phyloP scores from a whole-genome alignment of 2,113 vertebrate genomes.

The Carlito syrichta region DNA sequence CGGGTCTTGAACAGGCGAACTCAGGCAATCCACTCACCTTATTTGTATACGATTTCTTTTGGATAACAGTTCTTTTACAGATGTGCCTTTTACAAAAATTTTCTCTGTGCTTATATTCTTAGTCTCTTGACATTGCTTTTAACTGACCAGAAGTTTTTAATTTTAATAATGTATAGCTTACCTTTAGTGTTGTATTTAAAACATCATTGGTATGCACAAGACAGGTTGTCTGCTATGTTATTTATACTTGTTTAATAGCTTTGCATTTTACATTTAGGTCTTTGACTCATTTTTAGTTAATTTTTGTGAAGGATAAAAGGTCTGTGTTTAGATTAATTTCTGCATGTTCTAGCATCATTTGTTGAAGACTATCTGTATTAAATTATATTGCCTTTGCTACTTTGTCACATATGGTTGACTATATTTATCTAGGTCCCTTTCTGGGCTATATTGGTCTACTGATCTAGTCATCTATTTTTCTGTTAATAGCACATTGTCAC shows the following conservation, averaged over 20 bases:
- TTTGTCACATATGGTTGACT: background rate
- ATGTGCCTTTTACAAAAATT: background rate
- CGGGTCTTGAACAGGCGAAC: no score
- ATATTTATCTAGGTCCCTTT: background rate
- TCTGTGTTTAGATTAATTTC: background rate
- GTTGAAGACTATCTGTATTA: background rate
- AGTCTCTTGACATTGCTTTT: background rate
- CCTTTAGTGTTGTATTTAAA: background rate
- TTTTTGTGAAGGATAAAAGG: background rate
- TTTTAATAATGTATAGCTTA: background rate
- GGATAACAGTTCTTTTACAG: background rate
- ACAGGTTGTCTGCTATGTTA: background rate
- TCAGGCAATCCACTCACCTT: no score
- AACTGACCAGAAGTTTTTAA: background rate
- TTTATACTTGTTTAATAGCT: background rate
- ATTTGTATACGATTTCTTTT: no score
- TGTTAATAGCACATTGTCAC: background rate
- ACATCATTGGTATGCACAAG: background rate
- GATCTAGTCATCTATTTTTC: background rate
- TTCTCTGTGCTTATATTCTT: background rate
- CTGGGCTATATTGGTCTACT: background rate
- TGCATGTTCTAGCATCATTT: background rate
- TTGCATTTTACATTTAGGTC: background rate
- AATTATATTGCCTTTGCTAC: background rate
- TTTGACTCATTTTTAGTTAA: background rate